Evolutionary conservation across 2,113 vertebrate genomes (phyloP).

Genomic region (Equus quagga): DNA sequence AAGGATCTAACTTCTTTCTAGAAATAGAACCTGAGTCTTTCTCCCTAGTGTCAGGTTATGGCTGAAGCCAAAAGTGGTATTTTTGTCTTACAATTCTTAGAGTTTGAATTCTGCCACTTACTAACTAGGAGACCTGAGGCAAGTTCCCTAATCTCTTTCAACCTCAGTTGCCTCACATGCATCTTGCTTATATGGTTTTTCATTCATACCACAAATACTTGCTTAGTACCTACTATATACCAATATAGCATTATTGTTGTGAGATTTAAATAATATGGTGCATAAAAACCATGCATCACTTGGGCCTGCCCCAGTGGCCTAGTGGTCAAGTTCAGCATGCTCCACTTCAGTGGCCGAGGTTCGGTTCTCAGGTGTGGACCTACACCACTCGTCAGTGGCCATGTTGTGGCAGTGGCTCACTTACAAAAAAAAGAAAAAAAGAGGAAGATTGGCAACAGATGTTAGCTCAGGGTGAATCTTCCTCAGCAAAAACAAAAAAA

Average conservation of each 20-base stretch:
- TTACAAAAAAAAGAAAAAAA: too few relatives aligned
- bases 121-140: background rate
- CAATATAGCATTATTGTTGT: background rate
- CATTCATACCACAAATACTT: conserved; percentile 26
- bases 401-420: too few relatives aligned
- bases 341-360: too few relatives aligned
- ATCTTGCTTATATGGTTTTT: background rate
- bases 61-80: background rate
- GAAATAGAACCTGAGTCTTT: background rate
- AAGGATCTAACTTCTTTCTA: conserved; percentile 39
- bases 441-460: too few relatives aligned
- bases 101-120: conserved; percentile 43
- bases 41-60: conserved; percentile 32
- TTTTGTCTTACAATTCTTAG: background rate
- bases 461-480: too few relatives aligned
- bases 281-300: background rate
- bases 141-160: conserved; percentile 9
- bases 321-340: too few relatives aligned
- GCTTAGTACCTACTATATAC: background rate
- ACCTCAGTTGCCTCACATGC: background rate
- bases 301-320: too few relatives aligned
- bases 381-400: too few relatives aligned
- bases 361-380: too few relatives aligned
- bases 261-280: conserved; percentile 20
- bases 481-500: too few relatives aligned